phyloP scores from a whole-genome alignment of 2,888 invertebrate species.

The Andrena praecox region DNA sequence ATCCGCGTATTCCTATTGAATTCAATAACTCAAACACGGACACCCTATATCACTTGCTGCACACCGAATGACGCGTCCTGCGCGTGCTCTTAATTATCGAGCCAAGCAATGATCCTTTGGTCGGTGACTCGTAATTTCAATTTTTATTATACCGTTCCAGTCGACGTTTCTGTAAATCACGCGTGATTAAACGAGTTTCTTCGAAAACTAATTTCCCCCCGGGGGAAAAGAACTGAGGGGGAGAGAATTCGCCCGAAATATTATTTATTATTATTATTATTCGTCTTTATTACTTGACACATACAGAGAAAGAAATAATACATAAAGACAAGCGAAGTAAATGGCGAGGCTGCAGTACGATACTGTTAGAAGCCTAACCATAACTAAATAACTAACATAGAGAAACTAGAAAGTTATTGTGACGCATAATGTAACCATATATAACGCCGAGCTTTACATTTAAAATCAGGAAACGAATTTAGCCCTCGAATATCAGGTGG shows the following conservation, averaged over 20 bases:
- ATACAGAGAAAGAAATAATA: too few species aligned
- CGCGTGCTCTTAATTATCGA: conserved; percentile 54
- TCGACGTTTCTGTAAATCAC: background rate
- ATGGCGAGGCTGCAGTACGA: too few species aligned
- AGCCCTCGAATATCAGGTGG: too few species aligned
- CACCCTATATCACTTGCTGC: conserved; percentile 34
- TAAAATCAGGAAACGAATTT: too few species aligned
- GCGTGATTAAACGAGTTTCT: background rate
- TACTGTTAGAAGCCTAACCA: too few species aligned
- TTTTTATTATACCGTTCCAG: background rate
- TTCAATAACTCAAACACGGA: conserved; percentile 57
- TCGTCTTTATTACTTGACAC: too few species aligned
- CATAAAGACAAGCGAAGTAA: too few species aligned
- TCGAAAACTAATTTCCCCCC: background rate
- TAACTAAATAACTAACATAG: too few species aligned
- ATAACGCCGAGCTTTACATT: too few species aligned
- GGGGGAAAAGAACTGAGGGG: background rate
- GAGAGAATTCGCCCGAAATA: background rate
- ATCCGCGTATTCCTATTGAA: conserved; percentile 60
- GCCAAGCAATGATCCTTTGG: conserved; percentile 25
- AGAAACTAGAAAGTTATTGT: too few species aligned
- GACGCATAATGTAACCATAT: too few species aligned
- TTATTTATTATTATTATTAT: too few species aligned
- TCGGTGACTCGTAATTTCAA: conserved; percentile 7
- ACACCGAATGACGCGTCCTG: conserved; percentile 16